Conservation (phyloP, 2,797 vertebrate genomes). For the Aphelocoma californica region DNA sequence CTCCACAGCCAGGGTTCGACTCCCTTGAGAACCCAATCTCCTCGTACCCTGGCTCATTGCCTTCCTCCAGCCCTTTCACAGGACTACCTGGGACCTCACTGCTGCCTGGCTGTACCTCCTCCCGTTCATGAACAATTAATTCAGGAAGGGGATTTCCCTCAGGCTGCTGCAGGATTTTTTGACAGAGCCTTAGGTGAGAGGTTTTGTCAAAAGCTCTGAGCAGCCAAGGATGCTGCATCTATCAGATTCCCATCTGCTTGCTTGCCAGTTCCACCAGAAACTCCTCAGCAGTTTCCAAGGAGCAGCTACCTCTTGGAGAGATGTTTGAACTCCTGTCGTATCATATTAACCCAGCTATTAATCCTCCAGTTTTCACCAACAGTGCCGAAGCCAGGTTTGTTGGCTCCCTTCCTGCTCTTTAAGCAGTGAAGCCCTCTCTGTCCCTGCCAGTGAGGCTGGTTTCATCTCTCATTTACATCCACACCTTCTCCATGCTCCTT, state of each 20-base stretch:
- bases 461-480: background rate
- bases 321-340: rapidly evolving
- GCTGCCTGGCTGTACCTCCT: background rate
- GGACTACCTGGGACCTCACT: background rate
- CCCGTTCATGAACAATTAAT: background rate
- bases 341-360: background rate
- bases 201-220: background rate
- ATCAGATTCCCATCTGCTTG: background rate
- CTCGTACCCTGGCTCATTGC: background rate
- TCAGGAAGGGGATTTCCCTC: background rate
- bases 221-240: background rate
- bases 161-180: background rate
- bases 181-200: background rate
- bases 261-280: background rate
- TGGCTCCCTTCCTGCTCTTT: background rate
- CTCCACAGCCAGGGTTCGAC: background rate
- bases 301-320: background rate
- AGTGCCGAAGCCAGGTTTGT: background rate
- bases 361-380: background rate
- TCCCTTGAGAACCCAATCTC: background rate
- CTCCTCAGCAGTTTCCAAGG: background rate
- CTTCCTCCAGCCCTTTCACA: background rate
- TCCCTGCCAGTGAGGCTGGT: background rate
- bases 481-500: background rate
- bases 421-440: background rate